Evolutionary conservation across 2,797 vertebrate genomes (phyloP), one percentile per base, ranked within the genome.

Genomic region (Sorex maritimensis): DNA sequence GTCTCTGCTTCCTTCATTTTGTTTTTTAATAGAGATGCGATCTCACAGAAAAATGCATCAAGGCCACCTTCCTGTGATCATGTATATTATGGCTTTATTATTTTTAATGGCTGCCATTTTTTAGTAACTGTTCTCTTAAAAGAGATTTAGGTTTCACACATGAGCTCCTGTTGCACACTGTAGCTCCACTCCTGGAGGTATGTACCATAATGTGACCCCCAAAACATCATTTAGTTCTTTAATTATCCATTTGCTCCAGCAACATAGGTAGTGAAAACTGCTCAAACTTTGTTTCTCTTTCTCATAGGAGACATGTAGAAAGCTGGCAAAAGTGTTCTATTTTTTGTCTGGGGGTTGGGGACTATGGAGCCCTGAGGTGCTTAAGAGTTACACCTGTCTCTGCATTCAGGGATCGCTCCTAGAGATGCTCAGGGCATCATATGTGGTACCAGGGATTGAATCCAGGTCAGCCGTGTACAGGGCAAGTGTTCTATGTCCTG

Each of bases 141-240:
- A 34, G 24, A 81, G 44, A 10, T 83, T 74, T 91, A 65, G 21
- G 26, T 93, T 83, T 88, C 63, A 85, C 90, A 92, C n/a, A 49
- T 14, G 93, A 44, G 24, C 46, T 88, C 46, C 68, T 90, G 69
- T 86, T 77, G 28, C 34, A 84, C 80, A 41, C 30, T 81, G 71
- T 88, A 81, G 55, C 92, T 10, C 26, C 63, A 44, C 80, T 63
- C 44, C n/a, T 93, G 34, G 30, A 58, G 81, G 5, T 78, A 71
- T 67, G 28, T 61, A 77, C 15, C 26, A 34, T 28, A 65, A 67
- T 74, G 30, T 41, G 93, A 79, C 63, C 26, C 5, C 26, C 38
- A 21, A 69, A 61, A 69, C 30, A n/a, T 61, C 30, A n/a, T 52
- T 55, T 67, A 26, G 11, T 71, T 93, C 81, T 81, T 46, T 83